phyloP scores from a whole-genome alignment of 1,140 invertebrate genomes.

The Dendroctonus valens region DNA sequence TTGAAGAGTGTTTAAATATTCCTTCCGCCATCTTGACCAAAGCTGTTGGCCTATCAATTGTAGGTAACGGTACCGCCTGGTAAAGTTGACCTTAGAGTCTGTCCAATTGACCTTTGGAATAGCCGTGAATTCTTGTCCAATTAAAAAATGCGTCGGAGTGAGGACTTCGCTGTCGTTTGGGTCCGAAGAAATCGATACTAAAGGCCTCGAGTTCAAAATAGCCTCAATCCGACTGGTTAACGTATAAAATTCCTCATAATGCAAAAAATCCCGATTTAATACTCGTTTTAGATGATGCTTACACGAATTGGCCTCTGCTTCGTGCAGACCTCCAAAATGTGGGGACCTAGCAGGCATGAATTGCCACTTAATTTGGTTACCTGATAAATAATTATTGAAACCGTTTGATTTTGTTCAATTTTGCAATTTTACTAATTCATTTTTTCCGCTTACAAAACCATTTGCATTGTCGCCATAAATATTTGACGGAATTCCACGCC shows the following conservation, averaged over 20 bases:
- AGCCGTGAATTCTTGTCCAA: conserved; percentile 40
- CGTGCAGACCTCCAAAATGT: too few species aligned
- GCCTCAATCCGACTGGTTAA: too few species aligned
- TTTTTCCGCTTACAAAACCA: conserved; percentile 16
- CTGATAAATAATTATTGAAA: not conserved
- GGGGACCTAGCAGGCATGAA: too few species aligned
- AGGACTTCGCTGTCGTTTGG: too few species aligned
- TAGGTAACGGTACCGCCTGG: conserved; percentile 38
- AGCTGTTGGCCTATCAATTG: conserved; percentile 36
- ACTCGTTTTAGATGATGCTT: too few species aligned
- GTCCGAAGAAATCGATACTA: too few species aligned
- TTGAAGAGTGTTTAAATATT: conserved; percentile 38
- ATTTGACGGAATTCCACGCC: conserved; percentile 38
- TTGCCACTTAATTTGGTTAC: too few species aligned
- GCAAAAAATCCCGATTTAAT: too few species aligned
- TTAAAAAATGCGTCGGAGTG: conserved; percentile 41
- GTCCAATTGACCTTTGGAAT: conserved; percentile 41
- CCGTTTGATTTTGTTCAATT: not conserved
- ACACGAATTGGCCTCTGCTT: too few species aligned
- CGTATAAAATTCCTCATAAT: too few species aligned
- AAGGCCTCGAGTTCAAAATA: too few species aligned
- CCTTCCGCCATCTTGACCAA: conserved; percentile 36
- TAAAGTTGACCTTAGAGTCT: conserved; percentile 23
- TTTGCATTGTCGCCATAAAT: conserved; percentile 38
- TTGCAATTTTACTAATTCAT: conserved; percentile 13